phyloP scores from a whole-genome alignment of 1,140 invertebrate genomes.

The Caenorhabditis inopinata region DNA sequence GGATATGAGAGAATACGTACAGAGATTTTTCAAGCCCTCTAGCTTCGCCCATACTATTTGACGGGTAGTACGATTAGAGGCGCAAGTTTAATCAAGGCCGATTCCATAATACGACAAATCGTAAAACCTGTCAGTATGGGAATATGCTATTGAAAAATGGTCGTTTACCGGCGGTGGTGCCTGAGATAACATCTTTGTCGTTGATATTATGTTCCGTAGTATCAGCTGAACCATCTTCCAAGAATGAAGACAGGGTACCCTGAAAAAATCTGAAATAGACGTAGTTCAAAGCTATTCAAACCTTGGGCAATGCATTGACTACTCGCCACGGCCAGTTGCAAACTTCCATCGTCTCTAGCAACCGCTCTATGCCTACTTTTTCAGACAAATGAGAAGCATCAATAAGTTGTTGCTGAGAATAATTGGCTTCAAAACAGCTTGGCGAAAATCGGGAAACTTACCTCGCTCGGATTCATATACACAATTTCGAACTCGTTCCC shows the following conservation, averaged over 20 bases:
- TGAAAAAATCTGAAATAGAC: neutral
- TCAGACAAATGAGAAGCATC: neutral
- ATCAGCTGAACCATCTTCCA: neutral
- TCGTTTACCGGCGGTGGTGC: neutral
- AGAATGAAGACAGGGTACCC: neutral
- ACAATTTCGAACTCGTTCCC: neutral
- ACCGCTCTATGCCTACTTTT: neutral
- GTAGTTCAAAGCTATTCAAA: neutral
- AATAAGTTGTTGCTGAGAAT: neutral
- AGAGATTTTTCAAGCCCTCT: no score
- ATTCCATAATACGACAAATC: no score
- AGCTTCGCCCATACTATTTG: no score
- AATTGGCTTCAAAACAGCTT: no score
- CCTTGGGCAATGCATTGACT: neutral
- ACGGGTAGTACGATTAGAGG: no score
- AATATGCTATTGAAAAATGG: neutral
- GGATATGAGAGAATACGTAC: no score
- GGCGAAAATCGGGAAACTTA: no score
- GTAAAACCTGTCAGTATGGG: no score
- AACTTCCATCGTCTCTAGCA: neutral
- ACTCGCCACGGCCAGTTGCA: constrained; percentile 17
- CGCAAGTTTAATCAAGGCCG: no score
- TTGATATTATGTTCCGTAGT: neutral
- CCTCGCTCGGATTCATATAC: neutral
- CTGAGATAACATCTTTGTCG: neutral